Evolutionary conservation across 2,888 invertebrate species (phyloP), one percentile per base, ranked within the genome.

Genomic region (Leptothorax acervorum): DNA sequence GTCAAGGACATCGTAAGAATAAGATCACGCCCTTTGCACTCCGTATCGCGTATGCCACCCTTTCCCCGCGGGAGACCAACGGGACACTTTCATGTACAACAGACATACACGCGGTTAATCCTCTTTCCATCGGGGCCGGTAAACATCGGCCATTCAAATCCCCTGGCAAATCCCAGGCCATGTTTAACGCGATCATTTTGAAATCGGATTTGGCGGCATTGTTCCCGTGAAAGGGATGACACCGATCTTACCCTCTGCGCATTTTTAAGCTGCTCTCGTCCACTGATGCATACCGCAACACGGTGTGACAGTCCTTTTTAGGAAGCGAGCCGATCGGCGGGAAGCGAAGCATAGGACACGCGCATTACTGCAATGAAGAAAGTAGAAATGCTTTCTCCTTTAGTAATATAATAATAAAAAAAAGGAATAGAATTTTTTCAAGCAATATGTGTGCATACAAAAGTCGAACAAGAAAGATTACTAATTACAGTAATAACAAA

Each of bases 151-250:
- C 82, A 92, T 93, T 93, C 87, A 87, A 81, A 2, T 87, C 87
- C 86, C 84, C 76, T 23, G 83, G 86, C 79, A 92, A 92, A 93
- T 92, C 92, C 91, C 85, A 68, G 91, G 92, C 90, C 89, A 87
- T 91, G 93, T 94, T 94, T 94, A 94, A 94, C 93, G 90, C 92
- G 94, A 94, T 94, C 93, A 92, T 92, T 91, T 90, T 88, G 87
- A 94, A 94, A 94, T 94, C 94, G 93, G 94, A 94, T 94, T 94
- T 93, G 53, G 79, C 31, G 73, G 87, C 87, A 94, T 94, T 94
- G 94, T 94, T 51, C 86, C 55, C 81, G 65, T 87, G 87, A 89
- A 90, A 85, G 89, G 91, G 90, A 92, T 91, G 92, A 93, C 93
- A 93, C 89, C 91, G 91, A 92, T 88, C 90, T 86, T 85, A 81